Evolutionary conservation across 2,888 invertebrate species (phyloP), one percentile per base, ranked within the genome.

Genomic region (Margaritifera margaritifera): DNA sequence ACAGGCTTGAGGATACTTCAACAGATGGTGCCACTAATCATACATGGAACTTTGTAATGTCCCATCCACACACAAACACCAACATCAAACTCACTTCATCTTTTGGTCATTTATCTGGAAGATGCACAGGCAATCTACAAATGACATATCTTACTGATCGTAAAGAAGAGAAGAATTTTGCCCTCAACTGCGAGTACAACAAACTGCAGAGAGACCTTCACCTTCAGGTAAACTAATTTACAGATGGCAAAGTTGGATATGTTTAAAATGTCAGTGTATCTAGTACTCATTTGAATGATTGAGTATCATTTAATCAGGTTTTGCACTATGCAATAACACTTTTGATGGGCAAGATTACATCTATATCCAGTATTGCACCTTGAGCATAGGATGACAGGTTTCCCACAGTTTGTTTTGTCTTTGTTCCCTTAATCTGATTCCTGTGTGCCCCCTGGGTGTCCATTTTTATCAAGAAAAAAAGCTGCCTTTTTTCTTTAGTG

Each of bases 41-140:
- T 71, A 79, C 74, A 6, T 59, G 77, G 63, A 69, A 74, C 54
- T 25, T 77, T 56, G 80, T 78, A 72, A 64, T 51, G 31, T 86
- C 8, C 5, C 88, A 88, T 69, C 80, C 82, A 19, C 69, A 71
- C 62, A 85, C 85, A 20, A 68, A 81, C 56, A 75, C 84, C 18
- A 81, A 86, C 71, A 60, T 86, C 3, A 71, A 74, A 56, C 62
- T 85, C 66, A 76, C 64, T 20, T 78, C 82, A 8, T 80, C 81
- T 50, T 24, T 78, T n/a, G 77, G 74, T 6, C 62, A 66, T 25
- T 72, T 69, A 4, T 69, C 68, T n/a, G 66, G 69, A 15, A 64
- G 66, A 6, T 59, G 71, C 6, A 79, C 78, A 22, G 75, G 74
- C 20, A 84, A 79, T 25, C 59, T 80, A 50, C 68, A 79, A 31